These are phyloP conservation scores for Sitophilus oryzae DNA, from an alignment of 1,140 invertebrate genomes.

Conservation along the genomic window DNA sequence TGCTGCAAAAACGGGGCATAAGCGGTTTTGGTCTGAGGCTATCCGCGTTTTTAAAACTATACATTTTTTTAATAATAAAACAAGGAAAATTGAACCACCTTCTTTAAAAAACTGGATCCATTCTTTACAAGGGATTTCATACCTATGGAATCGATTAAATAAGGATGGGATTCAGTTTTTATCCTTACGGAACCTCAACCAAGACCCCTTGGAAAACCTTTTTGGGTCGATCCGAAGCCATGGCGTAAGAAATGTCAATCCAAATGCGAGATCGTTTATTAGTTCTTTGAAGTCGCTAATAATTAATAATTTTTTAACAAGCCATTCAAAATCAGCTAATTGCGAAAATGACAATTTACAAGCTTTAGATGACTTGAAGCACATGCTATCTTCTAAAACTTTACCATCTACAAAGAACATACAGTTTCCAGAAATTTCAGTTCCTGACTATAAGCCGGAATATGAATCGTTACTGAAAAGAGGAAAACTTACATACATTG, in stretches of 20 bases:
- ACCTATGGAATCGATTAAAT: slow-evolving; percentile 14
- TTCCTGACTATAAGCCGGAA: neutral
- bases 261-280: slow-evolving; percentile 10
- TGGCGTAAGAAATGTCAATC: slow-evolving; percentile 18
- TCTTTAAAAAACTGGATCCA: slow-evolving; percentile 17
- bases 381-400: neutral
- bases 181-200: slow-evolving; percentile 16
- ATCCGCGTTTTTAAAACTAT: neutral
- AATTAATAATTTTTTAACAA: too few species aligned
- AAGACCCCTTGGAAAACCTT: slow-evolving; percentile 24
- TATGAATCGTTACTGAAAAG: neutral
- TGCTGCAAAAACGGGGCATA: too few species aligned
- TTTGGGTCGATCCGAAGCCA: slow-evolving; percentile 19
- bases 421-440: neutral
- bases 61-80: neutral
- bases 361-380: too few species aligned
- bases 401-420: neutral
- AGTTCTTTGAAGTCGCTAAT: slow-evolving; percentile 15
- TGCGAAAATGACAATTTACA: too few species aligned
- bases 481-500: neutral
- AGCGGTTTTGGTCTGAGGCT: too few species aligned
- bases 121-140: slow-evolving; percentile 10
- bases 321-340: too few species aligned
- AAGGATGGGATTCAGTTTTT: slow-evolving; percentile 12
- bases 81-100: slow-evolving; percentile 13